These are phyloP conservation scores for Amazona guildingii DNA, from an alignment of 2,113 vertebrate species.

Conservation along the genomic window DNA sequence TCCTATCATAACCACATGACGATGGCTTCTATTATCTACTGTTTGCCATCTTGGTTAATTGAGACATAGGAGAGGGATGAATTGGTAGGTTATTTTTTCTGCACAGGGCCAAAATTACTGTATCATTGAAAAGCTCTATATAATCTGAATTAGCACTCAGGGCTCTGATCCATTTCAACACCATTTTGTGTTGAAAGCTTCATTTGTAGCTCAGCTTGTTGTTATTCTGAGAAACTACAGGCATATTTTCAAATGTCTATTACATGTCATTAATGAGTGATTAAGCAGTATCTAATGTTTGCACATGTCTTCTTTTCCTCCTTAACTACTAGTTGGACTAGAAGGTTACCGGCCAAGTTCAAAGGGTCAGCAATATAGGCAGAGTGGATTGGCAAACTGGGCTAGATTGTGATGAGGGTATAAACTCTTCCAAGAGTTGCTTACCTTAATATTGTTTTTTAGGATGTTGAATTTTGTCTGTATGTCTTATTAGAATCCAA, in stretches of 20 bases:
- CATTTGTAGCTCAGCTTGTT: neutral
- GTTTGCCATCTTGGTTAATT: neutral
- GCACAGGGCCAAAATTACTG: neutral
- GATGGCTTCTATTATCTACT: neutral
- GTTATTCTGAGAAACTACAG: neutral
- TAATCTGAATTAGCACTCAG: neutral
- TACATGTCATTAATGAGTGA: neutral
- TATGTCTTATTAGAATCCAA: fast-evolving
- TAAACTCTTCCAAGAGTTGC: neutral
- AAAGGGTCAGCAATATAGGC: neutral
- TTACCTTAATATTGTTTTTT: neutral
- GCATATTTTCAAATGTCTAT: neutral
- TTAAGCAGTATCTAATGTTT: neutral
- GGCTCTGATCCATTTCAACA: neutral
- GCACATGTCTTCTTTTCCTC: neutral
- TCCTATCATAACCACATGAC: neutral
- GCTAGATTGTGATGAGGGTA: neutral
- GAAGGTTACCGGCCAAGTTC: neutral
- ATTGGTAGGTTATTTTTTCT: neutral
- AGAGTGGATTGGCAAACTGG: neutral
- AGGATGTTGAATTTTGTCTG: neutral
- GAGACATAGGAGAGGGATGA: neutral
- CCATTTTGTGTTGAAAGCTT: neutral
- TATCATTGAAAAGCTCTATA: neutral
- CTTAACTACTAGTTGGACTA: neutral